Evolutionary conservation across 1,140 invertebrate genomes (phyloP), one percentile per base, ranked within the genome.

Genomic region (Leptinotarsa undecemlineata): DNA sequence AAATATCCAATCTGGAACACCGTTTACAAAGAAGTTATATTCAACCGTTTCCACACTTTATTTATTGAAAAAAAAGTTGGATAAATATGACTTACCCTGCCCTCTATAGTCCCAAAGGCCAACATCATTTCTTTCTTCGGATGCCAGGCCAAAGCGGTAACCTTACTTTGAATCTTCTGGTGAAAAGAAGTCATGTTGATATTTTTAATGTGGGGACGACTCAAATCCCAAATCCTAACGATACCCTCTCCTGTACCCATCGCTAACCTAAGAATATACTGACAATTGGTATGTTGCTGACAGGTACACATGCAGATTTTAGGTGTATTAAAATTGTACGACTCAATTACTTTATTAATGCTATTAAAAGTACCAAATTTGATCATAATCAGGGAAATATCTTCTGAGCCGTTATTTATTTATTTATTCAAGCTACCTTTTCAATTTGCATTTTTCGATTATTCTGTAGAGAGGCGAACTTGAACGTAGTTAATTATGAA

Each of bases 91-190:
- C 83, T 87, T 85, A 92, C 89, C 80, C 90, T 85, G 13, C 94
- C 92, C 84, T 95, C 93, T 20, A 88, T 89, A 64, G 93, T 95
- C 17, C 90, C 91, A 85, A 90, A 95, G 3, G 93, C 94, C 20
- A 95, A 81, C 8, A 90, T 73, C 76, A 90, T 90, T 85, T 96
- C 94, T 77, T 89, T 89, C 13, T 85, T 87, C 4, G 94, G 94
- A 87, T 95, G 93, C 93, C 94, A 96, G 13, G 89, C 87, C 21
- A 93, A 88, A 15, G 88, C 82, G 72, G 91, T 88, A 48, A 95
- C 90, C 86, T 92, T 93, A 20, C 90, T 89, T 80, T 90, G 90
- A 13, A 94, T 91, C 74, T 92, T 91, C 76, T 93, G 90, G 90
- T 91, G 93, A 42, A 90, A 86, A 15, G 78, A 80, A 0, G 81